A percentile compares a stretch with the other conserved stretches of the same genome.
Conservation (phyloP, 2,888 invertebrate genomes). For the Luperina nickerlii region DNA sequence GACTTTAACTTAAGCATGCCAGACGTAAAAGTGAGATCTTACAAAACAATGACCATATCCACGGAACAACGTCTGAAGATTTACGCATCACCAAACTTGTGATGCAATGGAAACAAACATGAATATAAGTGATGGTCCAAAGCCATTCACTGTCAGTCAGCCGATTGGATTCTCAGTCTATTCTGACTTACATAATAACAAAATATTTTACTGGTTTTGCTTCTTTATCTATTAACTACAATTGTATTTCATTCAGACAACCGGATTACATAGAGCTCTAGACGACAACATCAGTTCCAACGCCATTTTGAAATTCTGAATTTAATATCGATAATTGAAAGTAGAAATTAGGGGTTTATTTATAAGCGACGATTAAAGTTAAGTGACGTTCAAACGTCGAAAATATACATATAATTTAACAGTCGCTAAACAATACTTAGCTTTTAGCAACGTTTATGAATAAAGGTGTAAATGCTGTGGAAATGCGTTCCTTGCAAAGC, state of each 20-base stretch:
- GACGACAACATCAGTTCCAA: background rate
- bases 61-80: background rate
- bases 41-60: background rate
- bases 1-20: background rate
- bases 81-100: slow-evolving; percentile 29
- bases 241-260: slow-evolving; percentile 7
- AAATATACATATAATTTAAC: background rate
- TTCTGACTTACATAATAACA: slow-evolving; percentile 80
- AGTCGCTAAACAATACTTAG: no score
- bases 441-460: no score
- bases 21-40: background rate
- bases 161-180: slow-evolving; percentile 76
- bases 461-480: background rate
- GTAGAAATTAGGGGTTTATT: background rate
- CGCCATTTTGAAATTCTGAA: background rate
- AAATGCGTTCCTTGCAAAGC: background rate
- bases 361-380: background rate
- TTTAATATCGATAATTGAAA: background rate
- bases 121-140: slow-evolving; percentile 76
- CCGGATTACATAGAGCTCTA: slow-evolving; percentile 16
- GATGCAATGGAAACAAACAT: slow-evolving; percentile 71
- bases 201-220: slow-evolving; percentile 79
- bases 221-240: slow-evolving; percentile 46
- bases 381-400: background rate
- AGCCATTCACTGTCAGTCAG: slow-evolving; percentile 81